A percentile compares a stretch with the other conserved stretches of the same genome.
Evolutionary conservation across 2,113 vertebrate genomes (phyloP).

Genomic region (Clupea harengus): DNA sequence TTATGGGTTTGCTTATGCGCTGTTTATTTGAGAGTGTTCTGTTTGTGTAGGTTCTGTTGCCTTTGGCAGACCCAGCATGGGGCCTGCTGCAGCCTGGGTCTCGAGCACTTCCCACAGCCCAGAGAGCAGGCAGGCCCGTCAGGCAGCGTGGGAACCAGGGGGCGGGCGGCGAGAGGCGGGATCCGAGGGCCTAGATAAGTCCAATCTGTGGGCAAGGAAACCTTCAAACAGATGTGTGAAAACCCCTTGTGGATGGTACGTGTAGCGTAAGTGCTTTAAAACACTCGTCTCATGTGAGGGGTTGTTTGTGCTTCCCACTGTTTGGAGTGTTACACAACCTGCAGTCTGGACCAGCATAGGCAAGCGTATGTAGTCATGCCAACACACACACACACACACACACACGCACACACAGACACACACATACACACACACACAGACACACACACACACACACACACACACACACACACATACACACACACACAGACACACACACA

Average conservation of each 20-base stretch:
- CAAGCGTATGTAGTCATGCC: not conserved
- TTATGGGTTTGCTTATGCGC: not conserved
- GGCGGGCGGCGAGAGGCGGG: not conserved
- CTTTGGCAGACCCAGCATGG: slow-evolving; percentile 14
- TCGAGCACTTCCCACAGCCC: slow-evolving; percentile 6
- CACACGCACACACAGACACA: not conserved
- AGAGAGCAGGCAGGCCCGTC: not conserved
- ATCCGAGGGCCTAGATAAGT: not conserved
- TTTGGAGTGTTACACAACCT: not conserved
- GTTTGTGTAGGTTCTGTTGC: slow-evolving; percentile 4
- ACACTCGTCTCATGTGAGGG: not conserved
- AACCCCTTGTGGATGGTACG: not conserved
- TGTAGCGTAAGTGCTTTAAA: not conserved
- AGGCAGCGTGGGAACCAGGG: not conserved
- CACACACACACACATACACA: not conserved
- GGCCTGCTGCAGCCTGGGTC: slow-evolving; percentile 7
- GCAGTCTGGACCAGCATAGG: not conserved
- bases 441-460: not conserved
- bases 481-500: not conserved
- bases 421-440: not conserved
- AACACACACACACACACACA: not conserved
- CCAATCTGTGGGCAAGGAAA: not conserved
- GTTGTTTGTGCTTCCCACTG: not conserved
- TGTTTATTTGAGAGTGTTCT: not conserved
- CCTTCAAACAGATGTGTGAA: not conserved